A percentile compares a stretch with the other conserved stretches of the same genome.
Conservation (phyloP, 53 echinoderm and acorn worm species). For the Holothuria scabra region DNA sequence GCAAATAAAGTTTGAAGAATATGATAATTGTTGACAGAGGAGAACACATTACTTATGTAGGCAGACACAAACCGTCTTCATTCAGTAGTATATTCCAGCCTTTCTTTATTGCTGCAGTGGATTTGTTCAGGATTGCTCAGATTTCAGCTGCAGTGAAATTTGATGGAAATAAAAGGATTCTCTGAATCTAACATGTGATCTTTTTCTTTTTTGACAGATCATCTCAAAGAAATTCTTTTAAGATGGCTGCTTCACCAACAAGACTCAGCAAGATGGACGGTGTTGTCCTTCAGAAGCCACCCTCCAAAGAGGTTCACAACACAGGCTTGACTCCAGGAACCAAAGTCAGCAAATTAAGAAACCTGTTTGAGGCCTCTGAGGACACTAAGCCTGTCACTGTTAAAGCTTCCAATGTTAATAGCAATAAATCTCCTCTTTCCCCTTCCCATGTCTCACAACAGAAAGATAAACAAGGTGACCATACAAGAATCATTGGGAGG, state of each 20-base stretch:
- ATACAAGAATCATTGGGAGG: neutral
- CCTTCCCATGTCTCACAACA: neutral
- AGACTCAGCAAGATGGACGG: slow-evolving; percentile 10
- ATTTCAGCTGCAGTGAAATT: too few relatives aligned
- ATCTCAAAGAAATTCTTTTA: slow-evolving; percentile 32
- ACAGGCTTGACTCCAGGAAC: slow-evolving; percentile 58
- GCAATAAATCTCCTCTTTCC: slow-evolving; percentile 29
- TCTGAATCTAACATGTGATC: too few relatives aligned
- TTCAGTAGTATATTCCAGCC: too few relatives aligned
- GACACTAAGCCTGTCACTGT: slow-evolving; percentile 5
- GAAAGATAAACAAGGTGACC: neutral
- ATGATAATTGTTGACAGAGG: too few relatives aligned
- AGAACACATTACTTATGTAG: too few relatives aligned
- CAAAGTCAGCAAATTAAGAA: slow-evolving; percentile 76
- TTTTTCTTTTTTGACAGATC: neutral
- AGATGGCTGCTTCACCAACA: slow-evolving; percentile 45
- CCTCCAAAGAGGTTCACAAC: slow-evolving; percentile 58
- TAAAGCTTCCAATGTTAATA: slow-evolving; percentile 24
- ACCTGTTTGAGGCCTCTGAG: slow-evolving; percentile 67
- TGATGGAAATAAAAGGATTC: too few relatives aligned
- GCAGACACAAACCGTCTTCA: too few relatives aligned
- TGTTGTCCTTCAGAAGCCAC: slow-evolving; percentile 28
- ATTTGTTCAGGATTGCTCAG: too few relatives aligned
- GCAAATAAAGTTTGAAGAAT: too few relatives aligned
- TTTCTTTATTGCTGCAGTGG: too few relatives aligned